Conservation (phyloP, 2,113 vertebrate genomes). For the Phyllostomus discolor region DNA sequence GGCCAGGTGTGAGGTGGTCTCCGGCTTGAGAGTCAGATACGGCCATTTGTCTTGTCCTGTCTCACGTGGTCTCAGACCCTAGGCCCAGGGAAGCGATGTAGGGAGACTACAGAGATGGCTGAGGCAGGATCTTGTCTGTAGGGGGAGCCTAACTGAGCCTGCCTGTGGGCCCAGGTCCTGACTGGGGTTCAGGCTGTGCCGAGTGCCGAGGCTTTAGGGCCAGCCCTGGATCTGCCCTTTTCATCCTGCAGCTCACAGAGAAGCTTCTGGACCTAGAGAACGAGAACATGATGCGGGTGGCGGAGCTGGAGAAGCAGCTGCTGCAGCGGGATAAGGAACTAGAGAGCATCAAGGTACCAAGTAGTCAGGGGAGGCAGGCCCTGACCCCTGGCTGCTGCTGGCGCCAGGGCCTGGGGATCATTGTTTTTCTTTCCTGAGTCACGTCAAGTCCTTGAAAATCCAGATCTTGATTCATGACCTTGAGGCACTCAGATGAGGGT, state of each 20-base stretch:
- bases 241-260: constrained; percentile 86
- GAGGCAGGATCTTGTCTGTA: too few relatives aligned
- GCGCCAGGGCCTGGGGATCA: neutral
- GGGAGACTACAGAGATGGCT: neutral
- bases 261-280: constrained; percentile 97
- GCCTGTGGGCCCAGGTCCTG: neutral
- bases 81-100: neutral
- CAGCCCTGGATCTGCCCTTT: neutral
- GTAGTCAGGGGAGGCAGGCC: rapidly evolving
- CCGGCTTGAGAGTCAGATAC: neutral
- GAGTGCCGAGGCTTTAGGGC: neutral
- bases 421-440: neutral
- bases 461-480: neutral
- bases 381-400: neutral
- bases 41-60: neutral
- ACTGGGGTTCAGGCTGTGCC: neutral
- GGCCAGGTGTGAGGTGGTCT: neutral
- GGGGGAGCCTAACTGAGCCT: neutral
- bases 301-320: constrained; percentile 93
- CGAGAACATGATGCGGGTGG: constrained; percentile 97
- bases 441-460: neutral
- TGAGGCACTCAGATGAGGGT: neutral
- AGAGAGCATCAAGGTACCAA: constrained; percentile 85
- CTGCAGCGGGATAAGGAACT: constrained; percentile 95
- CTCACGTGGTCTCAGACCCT: neutral